Conservation (phyloP, 2,113 vertebrate species). For the Paralichthys olivaceus region DNA sequence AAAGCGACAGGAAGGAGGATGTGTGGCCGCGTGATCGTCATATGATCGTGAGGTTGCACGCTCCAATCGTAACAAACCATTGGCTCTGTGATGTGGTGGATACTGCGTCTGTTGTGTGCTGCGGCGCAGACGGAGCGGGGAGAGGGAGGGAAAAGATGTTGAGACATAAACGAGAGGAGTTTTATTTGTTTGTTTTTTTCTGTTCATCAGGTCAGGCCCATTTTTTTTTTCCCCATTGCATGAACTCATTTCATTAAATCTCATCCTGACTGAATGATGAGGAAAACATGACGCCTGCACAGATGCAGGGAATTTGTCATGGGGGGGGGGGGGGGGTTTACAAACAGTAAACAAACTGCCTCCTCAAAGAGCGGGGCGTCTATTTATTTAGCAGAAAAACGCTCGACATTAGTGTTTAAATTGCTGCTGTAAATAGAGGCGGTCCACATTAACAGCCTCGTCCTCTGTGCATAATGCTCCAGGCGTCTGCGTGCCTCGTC, state of each 20-base stretch:
- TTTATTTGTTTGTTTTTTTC: too few species aligned
- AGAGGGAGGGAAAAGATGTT: too few species aligned
- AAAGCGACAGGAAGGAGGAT: slow-evolving; percentile 27
- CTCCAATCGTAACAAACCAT: slow-evolving; percentile 12
- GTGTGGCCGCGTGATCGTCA: slow-evolving; percentile 46
- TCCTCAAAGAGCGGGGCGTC: slow-evolving; percentile 47
- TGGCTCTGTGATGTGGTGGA: slow-evolving; percentile 14
- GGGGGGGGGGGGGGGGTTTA: background rate
- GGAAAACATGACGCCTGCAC: slow-evolving; percentile 13
- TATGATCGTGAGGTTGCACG: slow-evolving; percentile 39
- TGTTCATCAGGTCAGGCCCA: background rate
- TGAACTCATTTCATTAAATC: too few species aligned
- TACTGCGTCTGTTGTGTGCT: slow-evolving; percentile 51
- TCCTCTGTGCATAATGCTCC: slow-evolving; percentile 63
- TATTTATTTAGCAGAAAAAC: slow-evolving; percentile 72
- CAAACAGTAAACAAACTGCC: slow-evolving; percentile 71
- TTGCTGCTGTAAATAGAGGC: slow-evolving; percentile 72
- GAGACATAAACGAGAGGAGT: too few species aligned
- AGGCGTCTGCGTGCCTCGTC: slow-evolving; percentile 52
- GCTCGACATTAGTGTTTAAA: slow-evolving; percentile 70
- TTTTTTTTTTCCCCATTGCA: too few species aligned
- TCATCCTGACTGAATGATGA: background rate
- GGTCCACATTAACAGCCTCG: slow-evolving; percentile 66
- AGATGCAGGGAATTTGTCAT: slow-evolving; percentile 18
- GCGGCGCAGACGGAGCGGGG: background rate